These are phyloP conservation scores for Aspidiotus rigidus DNA, from an alignment of 2,888 invertebrate species.

Conservation along the genomic window DNA sequence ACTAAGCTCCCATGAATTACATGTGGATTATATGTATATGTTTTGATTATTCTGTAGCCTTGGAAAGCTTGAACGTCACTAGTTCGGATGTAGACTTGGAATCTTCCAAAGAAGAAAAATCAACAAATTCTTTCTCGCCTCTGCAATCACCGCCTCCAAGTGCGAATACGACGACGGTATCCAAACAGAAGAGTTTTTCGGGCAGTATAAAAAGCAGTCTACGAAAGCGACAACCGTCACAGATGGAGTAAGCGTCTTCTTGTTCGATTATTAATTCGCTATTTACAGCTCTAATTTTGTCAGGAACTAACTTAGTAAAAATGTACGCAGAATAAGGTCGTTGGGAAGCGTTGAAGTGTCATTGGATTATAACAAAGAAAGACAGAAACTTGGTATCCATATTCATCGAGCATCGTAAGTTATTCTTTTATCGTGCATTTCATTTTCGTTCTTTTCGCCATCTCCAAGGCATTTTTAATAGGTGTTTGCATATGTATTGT, in stretches of 20 bases:
- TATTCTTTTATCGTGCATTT: background rate
- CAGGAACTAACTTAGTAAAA: too few species aligned
- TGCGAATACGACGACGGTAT: conserved; percentile 4
- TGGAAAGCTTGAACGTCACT: background rate
- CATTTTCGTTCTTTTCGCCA: background rate
- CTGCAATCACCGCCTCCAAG: too few species aligned
- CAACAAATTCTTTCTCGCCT: conserved; percentile 7
- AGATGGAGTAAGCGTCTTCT: background rate
- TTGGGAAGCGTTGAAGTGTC: conserved; percentile 75
- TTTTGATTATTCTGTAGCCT: background rate
- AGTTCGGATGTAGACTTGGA: conserved; percentile 20
- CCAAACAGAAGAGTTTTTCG: conserved; percentile 6
- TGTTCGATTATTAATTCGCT: background rate
- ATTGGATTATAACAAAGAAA: conserved; percentile 70
- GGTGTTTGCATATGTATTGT: too few species aligned
- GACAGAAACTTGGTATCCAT: conserved; percentile 71
- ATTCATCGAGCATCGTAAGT: conserved; percentile 85
- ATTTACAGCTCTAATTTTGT: too few species aligned
- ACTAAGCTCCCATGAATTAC: too few species aligned
- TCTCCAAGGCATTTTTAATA: background rate
- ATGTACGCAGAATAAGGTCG: conserved; percentile 12
- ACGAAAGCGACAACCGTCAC: conserved; percentile 15
- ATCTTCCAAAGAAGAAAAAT: background rate
- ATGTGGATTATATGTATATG: too few species aligned
- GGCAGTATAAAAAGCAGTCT: conserved; percentile 25